Evolutionary conservation across 92 coral and sea anemone species (phyloP), one percentile per base, ranked within the genome.

Genomic region (Heteractis magnifica): DNA sequence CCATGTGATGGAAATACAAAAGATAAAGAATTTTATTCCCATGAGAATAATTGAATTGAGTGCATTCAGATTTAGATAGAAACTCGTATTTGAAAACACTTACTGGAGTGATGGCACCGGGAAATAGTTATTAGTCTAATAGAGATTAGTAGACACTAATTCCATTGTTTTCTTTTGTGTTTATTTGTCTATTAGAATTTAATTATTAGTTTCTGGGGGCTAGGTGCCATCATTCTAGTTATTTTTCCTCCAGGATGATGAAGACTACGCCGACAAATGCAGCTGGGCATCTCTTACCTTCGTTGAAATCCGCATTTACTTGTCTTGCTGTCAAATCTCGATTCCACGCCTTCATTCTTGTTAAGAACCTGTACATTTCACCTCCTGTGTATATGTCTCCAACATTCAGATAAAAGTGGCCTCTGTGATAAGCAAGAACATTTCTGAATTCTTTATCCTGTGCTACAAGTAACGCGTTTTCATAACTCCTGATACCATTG

Each of bases 401-500:
- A 13, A 41, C 8, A 52, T 52, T 15, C n/a, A 81, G n/a, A 14
- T 41, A 21, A 48, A 81, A 21, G 23, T 26, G 34, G 4, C 4
- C 4, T 21, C 77, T 68, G 10, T 8, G 4, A 0, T 0, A 0
- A n/a, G 64, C 1, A 6, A 12, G 0, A 18, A 81, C 84, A 52
- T 48, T 51, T 1, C 73, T 15, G 12, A 52, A 81, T 0, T n/a
- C 23, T 53, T 52, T 50, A 1, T 74, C 16, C 23, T 81, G 84
- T 44, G 19, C 10, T 3, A 75, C 72, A 10, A 81, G 62, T 20
- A 80, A 6, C 18, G 83, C 86, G 59, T 89, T 85, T 78, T 89
- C 89, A 34, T 80, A 89, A 12, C 44, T 10, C 68, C 77, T 72
- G 26, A 85, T 52, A 50, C 92, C 92, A 23, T 77, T 14, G 15